Conservation (phyloP, 2,888 invertebrate genomes). For the Hipparchia sbordonii region DNA sequence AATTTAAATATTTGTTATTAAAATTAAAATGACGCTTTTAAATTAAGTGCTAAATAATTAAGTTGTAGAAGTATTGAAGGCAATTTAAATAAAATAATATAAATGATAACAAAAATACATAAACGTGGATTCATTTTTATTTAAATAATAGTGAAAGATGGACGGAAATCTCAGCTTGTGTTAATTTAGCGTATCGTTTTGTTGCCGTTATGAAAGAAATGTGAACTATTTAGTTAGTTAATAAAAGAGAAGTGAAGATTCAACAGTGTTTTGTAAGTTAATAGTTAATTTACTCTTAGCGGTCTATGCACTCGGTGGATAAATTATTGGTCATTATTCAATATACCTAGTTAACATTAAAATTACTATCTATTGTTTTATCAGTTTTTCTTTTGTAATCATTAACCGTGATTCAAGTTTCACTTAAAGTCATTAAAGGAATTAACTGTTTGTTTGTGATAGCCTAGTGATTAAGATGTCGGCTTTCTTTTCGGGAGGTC, state of each 20-base stretch:
- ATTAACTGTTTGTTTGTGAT: background rate
- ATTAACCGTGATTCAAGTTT: conserved; percentile 9
- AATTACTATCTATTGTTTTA: conserved; percentile 13
- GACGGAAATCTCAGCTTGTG: conserved; percentile 60
- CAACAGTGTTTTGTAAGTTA: conserved; percentile 52
- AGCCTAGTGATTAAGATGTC: background rate
- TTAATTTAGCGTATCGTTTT: conserved; percentile 59
- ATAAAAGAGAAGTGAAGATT: conserved; percentile 53
- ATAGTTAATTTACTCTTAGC: conserved; percentile 23
- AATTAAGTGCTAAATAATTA: conserved; percentile 29
- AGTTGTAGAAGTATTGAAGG: background rate
- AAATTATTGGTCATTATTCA: conserved; percentile 7
- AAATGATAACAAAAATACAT: background rate
- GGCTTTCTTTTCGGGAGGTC: no score
- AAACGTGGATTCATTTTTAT: conserved; percentile 27
- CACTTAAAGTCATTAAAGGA: background rate
- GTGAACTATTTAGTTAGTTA: conserved; percentile 56
- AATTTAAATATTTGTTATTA: conserved; percentile 38
- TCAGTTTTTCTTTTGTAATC: conserved; percentile 23
- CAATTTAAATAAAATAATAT: background rate
- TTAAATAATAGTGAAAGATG: conserved; percentile 62
- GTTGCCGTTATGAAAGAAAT: conserved; percentile 62
- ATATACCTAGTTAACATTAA: background rate
- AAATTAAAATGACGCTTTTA: conserved; percentile 33
- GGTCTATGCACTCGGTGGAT: conserved; percentile 19